Evolutionary conservation across 1,140 invertebrate species (phyloP).

Genomic region (Pseudomyrmex dendroicus): DNA sequence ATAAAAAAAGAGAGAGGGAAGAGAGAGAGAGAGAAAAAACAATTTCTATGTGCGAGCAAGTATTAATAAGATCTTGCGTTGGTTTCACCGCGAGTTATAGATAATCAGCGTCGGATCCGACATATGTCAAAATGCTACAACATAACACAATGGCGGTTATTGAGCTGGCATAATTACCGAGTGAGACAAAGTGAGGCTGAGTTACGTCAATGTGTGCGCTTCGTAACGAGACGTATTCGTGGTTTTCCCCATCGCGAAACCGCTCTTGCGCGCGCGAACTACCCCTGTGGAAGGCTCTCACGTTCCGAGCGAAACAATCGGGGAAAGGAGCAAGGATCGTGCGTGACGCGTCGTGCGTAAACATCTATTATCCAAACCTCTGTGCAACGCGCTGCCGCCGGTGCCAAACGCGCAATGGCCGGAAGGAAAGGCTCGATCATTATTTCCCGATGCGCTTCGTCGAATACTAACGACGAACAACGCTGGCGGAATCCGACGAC

Average conservation of each 20-base stretch:
- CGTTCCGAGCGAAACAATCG: constrained; percentile 47
- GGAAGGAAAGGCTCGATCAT: constrained; percentile 49
- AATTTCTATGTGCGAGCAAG: background rate
- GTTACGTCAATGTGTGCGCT: constrained; percentile 59
- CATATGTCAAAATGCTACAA: constrained; percentile 37
- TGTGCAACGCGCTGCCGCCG: constrained; percentile 9
- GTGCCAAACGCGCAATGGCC: constrained; percentile 49
- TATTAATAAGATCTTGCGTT: background rate
- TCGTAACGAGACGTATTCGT: constrained; percentile 46
- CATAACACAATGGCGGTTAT: constrained; percentile 56
- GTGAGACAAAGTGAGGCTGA: constrained; percentile 1
- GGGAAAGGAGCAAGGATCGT: constrained; percentile 59
- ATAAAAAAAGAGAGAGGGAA: background rate
- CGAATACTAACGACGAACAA: constrained; percentile 3
- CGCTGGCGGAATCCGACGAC: background rate
- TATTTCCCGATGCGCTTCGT: constrained; percentile 14
- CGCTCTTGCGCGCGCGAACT: background rate
- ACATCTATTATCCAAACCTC: constrained; percentile 69
- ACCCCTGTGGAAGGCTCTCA: constrained; percentile 31
- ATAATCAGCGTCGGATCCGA: constrained; percentile 27
- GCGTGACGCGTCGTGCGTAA: constrained; percentile 66
- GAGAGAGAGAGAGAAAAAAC: background rate
- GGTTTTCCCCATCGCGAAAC: constrained; percentile 16
- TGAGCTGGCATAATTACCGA: constrained; percentile 70
- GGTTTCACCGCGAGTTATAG: constrained; percentile 7